These are phyloP conservation scores for Drosophila punjabiensis DNA, from an alignment of 1,140 invertebrate species.

Conservation along the genomic window DNA sequence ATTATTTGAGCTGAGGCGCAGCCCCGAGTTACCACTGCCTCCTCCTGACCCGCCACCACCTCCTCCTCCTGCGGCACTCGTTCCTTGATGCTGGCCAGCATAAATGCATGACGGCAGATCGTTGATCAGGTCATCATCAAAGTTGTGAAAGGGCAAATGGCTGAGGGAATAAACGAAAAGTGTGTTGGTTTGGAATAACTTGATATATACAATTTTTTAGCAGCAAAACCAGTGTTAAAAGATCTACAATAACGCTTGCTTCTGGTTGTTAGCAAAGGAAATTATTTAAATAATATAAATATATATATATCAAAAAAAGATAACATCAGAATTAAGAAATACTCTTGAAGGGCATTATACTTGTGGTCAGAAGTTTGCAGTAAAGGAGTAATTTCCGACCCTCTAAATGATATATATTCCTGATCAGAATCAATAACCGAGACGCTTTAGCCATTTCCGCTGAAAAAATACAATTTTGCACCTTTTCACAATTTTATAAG, in stretches of 20 bases:
- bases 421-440: too few relatives aligned
- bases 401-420: too few relatives aligned
- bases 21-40: slow-evolving; percentile 33
- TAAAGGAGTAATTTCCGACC: too few relatives aligned
- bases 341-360: too few relatives aligned
- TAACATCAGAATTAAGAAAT: too few relatives aligned
- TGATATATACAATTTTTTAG: too few relatives aligned
- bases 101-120: slow-evolving; percentile 85
- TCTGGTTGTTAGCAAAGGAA: not conserved
- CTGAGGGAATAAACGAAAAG: slow-evolving; percentile 29
- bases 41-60: slow-evolving; percentile 33
- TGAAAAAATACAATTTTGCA: too few relatives aligned
- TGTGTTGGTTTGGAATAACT: not conserved
- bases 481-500: too few relatives aligned
- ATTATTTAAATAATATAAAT: not conserved
- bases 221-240: not conserved
- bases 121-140: slow-evolving; percentile 84
- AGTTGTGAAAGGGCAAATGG: slow-evolving; percentile 82
- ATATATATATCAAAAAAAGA: too few relatives aligned
- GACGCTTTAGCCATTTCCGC: too few relatives aligned
- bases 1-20: slow-evolving; percentile 74
- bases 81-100: slow-evolving; percentile 71
- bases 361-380: too few relatives aligned
- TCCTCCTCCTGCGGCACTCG: slow-evolving; percentile 25
- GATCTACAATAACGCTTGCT: not conserved